These are phyloP conservation scores for Lamellibrachia satsuma DNA, from an alignment of 2,888 invertebrate genomes.

Conservation along the genomic window DNA sequence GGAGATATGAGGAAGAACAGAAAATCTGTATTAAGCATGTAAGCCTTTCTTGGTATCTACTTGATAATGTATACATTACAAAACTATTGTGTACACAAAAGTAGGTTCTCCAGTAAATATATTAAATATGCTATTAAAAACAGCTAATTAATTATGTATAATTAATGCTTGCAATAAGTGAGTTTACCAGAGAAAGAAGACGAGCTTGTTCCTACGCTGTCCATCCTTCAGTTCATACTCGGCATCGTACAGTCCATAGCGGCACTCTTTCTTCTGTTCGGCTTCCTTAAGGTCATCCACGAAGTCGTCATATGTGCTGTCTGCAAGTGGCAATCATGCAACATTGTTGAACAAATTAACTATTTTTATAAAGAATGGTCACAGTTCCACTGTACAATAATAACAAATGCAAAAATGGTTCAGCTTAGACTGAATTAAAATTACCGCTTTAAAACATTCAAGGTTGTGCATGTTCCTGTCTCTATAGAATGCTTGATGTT, in stretches of 20 bases:
- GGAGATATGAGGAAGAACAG: too few species aligned
- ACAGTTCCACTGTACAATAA: too few species aligned
- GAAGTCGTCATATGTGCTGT: constrained; percentile 91
- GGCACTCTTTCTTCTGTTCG: constrained; percentile 86
- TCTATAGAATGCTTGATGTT: neutral
- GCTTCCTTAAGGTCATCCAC: constrained; percentile 83
- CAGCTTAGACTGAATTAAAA: neutral
- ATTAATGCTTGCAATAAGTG: neutral
- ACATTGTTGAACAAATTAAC: too few species aligned
- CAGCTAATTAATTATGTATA: neutral
- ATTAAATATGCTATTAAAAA: neutral
- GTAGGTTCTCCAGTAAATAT: neutral
- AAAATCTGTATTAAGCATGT: neutral
- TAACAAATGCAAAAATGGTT: neutral
- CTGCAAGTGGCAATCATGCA: constrained; percentile 40
- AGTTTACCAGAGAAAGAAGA: constrained; percentile 59
- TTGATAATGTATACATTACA: neutral
- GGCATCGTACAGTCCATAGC: constrained; percentile 95
- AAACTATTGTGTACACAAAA: neutral
- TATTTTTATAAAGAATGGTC: too few species aligned
- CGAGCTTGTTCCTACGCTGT: constrained; percentile 53
- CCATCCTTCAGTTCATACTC: constrained; percentile 84
- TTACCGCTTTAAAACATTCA: neutral
- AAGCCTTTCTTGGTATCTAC: neutral
- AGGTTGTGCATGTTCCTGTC: neutral